Percentiles rank a stretch among this genome's conserved stretches.
These are phyloP conservation scores for Aradophagus sp. DNA, from an alignment of 1,140 invertebrate genomes.

Conservation along the genomic window DNA sequence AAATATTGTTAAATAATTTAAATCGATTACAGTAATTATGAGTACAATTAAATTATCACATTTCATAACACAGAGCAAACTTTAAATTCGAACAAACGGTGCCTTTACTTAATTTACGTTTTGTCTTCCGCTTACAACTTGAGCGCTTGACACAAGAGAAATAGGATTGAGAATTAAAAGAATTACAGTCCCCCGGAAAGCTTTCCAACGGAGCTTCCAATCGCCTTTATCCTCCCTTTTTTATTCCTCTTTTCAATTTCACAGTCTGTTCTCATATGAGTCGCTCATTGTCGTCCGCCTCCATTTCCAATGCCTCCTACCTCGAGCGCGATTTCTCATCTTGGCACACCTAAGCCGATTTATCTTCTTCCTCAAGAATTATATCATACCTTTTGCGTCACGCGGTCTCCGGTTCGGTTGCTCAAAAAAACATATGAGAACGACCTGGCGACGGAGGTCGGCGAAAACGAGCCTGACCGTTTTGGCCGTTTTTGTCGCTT, in stretches of 20 bases:
- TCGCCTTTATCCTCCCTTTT: conserved; percentile 3
- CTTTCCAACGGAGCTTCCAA: conserved; percentile 9
- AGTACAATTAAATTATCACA: no score
- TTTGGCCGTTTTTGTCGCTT: conserved; percentile 30
- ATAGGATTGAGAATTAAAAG: conserved; percentile 31
- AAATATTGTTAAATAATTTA: no score
- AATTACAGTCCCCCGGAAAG: conserved; percentile 13
- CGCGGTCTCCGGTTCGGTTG: conserved; percentile 14
- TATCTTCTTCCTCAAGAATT: conserved; percentile 53
- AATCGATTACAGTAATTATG: no score
- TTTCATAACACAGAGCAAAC: no score
- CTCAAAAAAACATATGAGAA: conserved; percentile 40
- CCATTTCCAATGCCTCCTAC: conserved; percentile 26
- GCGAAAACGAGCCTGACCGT: conserved; percentile 25
- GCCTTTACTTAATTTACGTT: conserved; percentile 10
- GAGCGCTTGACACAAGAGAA: conserved; percentile 9
- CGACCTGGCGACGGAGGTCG: conserved; percentile 27
- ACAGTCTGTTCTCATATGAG: conserved; percentile 38
- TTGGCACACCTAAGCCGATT: conserved; percentile 50
- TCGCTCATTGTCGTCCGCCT: conserved; percentile 31
- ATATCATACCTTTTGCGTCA: conserved; percentile 33
- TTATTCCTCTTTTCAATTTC: conserved; percentile 32
- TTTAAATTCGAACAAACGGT: no score
- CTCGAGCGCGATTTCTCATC: conserved; percentile 52
- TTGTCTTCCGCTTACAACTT: conserved; percentile 7